Percentiles rank a stretch among this genome's conserved stretches.
Conservation (phyloP, 1,140 invertebrate genomes). For the Scylla paramamosain region DNA sequence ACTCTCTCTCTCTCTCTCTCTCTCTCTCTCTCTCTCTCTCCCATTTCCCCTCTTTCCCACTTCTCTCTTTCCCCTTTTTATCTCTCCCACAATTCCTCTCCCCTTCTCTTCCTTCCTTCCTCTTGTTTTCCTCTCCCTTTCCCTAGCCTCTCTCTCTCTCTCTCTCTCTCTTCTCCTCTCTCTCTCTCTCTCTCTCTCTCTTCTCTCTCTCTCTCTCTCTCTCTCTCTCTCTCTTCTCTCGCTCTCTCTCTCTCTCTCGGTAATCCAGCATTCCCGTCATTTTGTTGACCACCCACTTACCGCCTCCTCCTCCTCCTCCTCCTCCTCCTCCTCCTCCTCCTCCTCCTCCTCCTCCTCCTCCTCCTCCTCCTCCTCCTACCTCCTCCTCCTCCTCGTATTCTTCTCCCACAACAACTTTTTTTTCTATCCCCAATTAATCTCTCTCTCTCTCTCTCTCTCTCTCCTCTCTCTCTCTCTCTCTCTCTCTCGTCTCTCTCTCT, state of each 20-base stretch:
- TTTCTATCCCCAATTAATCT: too few species aligned
- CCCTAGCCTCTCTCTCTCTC: background rate
- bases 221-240: slow-evolving; percentile 43
- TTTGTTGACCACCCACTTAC: too few species aligned
- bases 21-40: slow-evolving; percentile 43
- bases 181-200: background rate
- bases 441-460: too few species aligned
- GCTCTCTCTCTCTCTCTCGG: slow-evolving; percentile 39
- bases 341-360: background rate
- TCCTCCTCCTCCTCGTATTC: too few species aligned
- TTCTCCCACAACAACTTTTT: too few species aligned
- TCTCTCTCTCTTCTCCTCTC: too few species aligned
- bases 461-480: too few species aligned
- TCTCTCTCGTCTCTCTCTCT: too few species aligned
- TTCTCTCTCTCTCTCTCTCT: slow-evolving; percentile 16
- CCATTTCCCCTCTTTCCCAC: background rate
- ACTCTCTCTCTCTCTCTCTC: slow-evolving; percentile 40
- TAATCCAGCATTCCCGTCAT: too few species aligned
- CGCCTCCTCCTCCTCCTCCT: too few species aligned
- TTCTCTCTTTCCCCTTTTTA: background rate
- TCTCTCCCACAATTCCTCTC: background rate
- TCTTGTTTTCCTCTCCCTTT: slow-evolving; percentile 4
- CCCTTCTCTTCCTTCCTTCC: background rate
- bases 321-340: background rate
- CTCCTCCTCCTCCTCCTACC: too few species aligned